These are phyloP conservation scores for Cephus sareptanus DNA, from an alignment of 2,888 invertebrate genomes.

Conservation along the genomic window DNA sequence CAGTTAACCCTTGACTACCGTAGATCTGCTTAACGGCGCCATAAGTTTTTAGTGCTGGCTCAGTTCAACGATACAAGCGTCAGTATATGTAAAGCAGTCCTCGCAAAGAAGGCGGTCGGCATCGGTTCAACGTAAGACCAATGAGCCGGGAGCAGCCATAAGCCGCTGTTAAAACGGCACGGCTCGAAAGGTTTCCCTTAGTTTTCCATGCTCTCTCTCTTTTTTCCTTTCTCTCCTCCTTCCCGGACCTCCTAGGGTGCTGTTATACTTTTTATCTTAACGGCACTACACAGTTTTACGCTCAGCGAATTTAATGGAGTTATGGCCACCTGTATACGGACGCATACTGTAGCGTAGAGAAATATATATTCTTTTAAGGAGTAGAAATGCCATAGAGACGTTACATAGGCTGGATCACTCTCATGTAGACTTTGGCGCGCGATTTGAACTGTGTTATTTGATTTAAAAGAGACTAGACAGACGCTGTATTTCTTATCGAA, in stretches of 20 bases:
- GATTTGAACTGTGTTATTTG: background rate
- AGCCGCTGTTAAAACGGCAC: constrained; percentile 24
- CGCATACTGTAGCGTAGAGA: background rate
- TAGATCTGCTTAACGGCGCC: constrained; percentile 50
- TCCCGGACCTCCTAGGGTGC: constrained; percentile 3
- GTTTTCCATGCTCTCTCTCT: background rate
- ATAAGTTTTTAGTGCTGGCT: constrained; percentile 42
- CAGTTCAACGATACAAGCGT: constrained; percentile 27
- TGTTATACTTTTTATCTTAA: constrained; percentile 40
- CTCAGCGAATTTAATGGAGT: constrained; percentile 35
- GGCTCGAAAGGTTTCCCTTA: constrained; percentile 21
- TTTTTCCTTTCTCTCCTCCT: background rate
- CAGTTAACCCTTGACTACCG: constrained; percentile 47
- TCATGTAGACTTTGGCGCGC: background rate
- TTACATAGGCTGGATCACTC: background rate
- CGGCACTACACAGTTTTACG: constrained; percentile 39
- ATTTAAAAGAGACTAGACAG: background rate
- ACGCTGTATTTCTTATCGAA: background rate
- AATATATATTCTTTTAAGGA: background rate
- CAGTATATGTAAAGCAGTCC: constrained; percentile 38
- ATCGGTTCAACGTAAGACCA: background rate
- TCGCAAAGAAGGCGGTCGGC: background rate
- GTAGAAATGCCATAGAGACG: background rate
- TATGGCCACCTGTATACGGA: constrained; percentile 10
- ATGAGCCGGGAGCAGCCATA: constrained; percentile 14